Evolutionary conservation across 1,140 invertebrate species (phyloP), one percentile per base, ranked within the genome.

Genomic region (Mizuhopecten yessoensis): DNA sequence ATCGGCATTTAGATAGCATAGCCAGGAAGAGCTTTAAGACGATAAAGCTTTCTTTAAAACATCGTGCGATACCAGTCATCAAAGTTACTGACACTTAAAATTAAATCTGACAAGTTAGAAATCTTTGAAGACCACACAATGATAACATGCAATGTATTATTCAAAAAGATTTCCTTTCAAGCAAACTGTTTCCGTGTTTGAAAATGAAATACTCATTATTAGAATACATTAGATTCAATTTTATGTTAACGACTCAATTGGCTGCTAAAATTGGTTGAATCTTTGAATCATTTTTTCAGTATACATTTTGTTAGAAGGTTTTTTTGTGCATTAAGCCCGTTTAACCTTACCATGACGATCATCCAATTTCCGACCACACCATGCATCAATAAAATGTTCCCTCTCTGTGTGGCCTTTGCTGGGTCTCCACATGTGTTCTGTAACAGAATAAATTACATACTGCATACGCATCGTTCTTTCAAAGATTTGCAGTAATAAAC

Each of bases 81-180:
- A 75, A 75, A 75, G 57, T 75, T 29, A 29, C 57, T 75, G 57
- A 75, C 57, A 75, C 57, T 75, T 75, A 75, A 75, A 75, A 75
- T 75, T 29, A 75, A n/a, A 29, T 75, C 29, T 75, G 57, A 75
- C 23, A 75, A 75, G n/a, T 29, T 75, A 29, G 29, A 75, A 11
- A 75, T 29, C 57, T 75, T 75, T 75, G 57, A 75, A 75, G 57
- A 75, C 57, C 57, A 75, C 57, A 75, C 57, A 75, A 75, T 75
- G 57, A 75, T 75, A 75, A 75, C 23, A 75, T 29, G 57, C 57
- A 75, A 39, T 39, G 13, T 39, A 39, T 39, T 39, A 39, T 39
- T 7, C 57, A 75, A 75, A 75, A 75, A 75, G 57, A 75, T 29
- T 3, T 75, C 57, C 29, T 1, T 9, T 29, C n/a, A 75, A 75